Conservation (phyloP, 92 coral and sea anemone species). For the Palythoa caribaeorum region DNA sequence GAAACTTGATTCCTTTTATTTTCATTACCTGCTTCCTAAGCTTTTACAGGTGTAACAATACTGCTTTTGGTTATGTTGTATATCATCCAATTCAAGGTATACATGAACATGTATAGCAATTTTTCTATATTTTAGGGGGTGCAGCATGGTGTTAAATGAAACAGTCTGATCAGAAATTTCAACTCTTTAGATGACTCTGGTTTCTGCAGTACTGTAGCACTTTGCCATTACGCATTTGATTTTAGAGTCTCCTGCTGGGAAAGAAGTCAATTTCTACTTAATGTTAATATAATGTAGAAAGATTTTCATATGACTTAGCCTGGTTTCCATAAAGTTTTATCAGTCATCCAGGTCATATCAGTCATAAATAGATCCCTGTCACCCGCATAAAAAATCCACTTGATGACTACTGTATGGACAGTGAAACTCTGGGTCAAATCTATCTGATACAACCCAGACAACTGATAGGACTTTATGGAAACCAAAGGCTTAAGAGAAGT, state of each 20-base stretch:
- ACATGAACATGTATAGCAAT: conserved; percentile 2
- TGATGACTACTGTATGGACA: not conserved
- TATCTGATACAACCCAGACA: not conserved
- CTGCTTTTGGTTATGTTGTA: not conserved
- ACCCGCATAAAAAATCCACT: not conserved
- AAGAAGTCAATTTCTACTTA: not conserved
- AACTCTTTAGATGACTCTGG: not conserved
- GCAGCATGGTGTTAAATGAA: not conserved
- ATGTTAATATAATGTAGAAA: not conserved
- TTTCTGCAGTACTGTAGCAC: not conserved
- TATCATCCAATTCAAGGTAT: not conserved
- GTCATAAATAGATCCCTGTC: not conserved
- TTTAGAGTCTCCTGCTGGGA: not conserved
- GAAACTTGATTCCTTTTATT: conserved; percentile 37
- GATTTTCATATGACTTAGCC: not conserved
- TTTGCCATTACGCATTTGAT: not conserved
- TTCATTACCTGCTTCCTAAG: conserved; percentile 3
- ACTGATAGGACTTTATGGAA: not conserved
- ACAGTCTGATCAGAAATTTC: not conserved
- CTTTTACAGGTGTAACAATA: not conserved
- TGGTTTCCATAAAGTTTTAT: not conserved
- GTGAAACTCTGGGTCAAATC: not conserved
- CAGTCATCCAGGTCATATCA: not conserved
- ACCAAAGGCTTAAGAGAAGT: not conserved
- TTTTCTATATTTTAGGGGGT: not conserved